phyloP scores from a whole-genome alignment of 2,888 invertebrate species.

The Microctonus aethiopoides region DNA sequence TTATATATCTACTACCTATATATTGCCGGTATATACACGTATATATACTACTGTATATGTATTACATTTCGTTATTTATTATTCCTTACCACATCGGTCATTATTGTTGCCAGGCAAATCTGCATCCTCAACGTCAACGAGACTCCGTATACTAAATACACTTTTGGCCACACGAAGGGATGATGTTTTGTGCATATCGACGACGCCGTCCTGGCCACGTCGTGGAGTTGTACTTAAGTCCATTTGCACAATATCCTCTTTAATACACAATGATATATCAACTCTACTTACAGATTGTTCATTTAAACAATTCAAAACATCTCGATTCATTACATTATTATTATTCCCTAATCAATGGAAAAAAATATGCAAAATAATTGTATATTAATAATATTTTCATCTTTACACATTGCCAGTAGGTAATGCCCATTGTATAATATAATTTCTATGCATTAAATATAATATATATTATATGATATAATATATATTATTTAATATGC shows the following conservation, averaged over 20 bases:
- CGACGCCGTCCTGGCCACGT: constrained; percentile 59
- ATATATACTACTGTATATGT: too few species aligned
- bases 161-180: constrained; percentile 69
- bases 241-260: constrained; percentile 57
- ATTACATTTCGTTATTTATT: not conserved
- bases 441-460: not conserved
- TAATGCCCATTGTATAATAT: not conserved
- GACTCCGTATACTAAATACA: constrained; percentile 72
- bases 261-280: constrained; percentile 7
- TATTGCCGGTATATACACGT: too few species aligned
- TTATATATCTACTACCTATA: too few species aligned
- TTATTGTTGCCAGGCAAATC: constrained; percentile 47
- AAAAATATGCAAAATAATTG: not conserved
- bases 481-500: constrained; percentile 16
- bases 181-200: constrained; percentile 66
- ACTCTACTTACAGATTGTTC: not conserved
- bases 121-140: constrained; percentile 70
- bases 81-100: constrained; percentile 41
- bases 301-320: not conserved
- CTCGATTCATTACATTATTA: constrained; percentile 7
- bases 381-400: not conserved
- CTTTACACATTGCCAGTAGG: not conserved
- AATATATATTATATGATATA: too few species aligned
- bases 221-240: constrained; percentile 69
- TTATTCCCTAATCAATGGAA: not conserved